Conservation (phyloP, 2,888 invertebrate species). For the Drosophila infuscata region DNA sequence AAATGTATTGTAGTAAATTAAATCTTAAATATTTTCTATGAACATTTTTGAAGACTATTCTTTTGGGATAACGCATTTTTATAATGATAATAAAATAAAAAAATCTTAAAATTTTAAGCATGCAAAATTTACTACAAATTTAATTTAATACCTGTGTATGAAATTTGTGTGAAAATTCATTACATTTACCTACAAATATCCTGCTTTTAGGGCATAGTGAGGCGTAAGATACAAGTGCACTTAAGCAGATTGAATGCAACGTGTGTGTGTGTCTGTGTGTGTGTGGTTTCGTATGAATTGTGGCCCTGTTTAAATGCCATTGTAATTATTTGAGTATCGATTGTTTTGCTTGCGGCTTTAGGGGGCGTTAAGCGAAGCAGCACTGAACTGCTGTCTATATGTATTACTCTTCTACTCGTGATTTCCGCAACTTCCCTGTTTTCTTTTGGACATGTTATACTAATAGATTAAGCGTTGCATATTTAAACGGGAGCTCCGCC, state of each 20-base stretch:
- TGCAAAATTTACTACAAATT: background rate
- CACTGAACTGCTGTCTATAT: constrained; percentile 13
- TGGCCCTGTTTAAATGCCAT: constrained; percentile 54
- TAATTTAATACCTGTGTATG: background rate
- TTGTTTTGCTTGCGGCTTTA: constrained; percentile 50
- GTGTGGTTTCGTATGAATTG: constrained; percentile 16
- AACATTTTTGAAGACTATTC: background rate
- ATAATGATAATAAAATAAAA: no score
- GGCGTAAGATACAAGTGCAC: constrained; percentile 46
- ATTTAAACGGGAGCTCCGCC: constrained; percentile 45
- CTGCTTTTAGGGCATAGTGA: constrained; percentile 4
- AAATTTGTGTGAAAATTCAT: background rate
- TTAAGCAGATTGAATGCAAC: constrained; percentile 33
- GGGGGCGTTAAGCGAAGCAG: constrained; percentile 14
- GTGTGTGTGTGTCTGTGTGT: constrained; percentile 11
- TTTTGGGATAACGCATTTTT: no score
- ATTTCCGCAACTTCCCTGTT: background rate
- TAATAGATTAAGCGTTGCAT: constrained; percentile 72
- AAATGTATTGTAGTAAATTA: background rate
- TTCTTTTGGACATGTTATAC: constrained; percentile 9
- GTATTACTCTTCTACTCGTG: constrained; percentile 13
- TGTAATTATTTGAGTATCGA: constrained; percentile 74
- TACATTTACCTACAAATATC: background rate
- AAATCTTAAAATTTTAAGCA: background rate
- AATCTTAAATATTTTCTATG: background rate